A percentile compares a stretch with the other conserved stretches of the same genome.
These are phyloP conservation scores for Empis livida DNA, from an alignment of 2,888 invertebrate genomes.

Conservation along the genomic window DNA sequence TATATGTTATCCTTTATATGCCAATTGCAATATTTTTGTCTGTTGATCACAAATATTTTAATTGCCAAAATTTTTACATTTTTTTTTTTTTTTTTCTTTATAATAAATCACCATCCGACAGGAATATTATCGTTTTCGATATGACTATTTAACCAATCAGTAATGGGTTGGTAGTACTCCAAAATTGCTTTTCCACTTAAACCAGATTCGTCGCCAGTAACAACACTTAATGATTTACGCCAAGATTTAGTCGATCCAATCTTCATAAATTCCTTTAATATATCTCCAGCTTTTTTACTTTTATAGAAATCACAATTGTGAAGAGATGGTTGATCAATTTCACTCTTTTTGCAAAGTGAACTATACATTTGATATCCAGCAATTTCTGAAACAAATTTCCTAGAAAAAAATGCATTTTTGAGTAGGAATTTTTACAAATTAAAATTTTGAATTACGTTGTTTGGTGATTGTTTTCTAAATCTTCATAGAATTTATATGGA, in stretches of 20 bases:
- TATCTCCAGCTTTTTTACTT: conserved; percentile 61
- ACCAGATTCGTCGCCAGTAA: conserved; percentile 55
- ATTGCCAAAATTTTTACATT: no score
- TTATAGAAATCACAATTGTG: conserved; percentile 77
- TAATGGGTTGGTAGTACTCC: conserved; percentile 10
- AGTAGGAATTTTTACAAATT: background rate
- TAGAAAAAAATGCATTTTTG: conserved; percentile 24
- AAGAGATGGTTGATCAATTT: conserved; percentile 49
- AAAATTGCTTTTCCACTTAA: conserved; percentile 53
- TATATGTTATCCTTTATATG: no score
- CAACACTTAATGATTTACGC: conserved; percentile 64
- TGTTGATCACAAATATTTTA: no score
- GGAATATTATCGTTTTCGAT: background rate
- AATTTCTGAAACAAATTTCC: conserved; percentile 66
- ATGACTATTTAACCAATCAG: background rate
- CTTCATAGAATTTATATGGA: conserved; percentile 57
- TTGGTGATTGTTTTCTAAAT: conserved; percentile 29
- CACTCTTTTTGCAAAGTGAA: conserved; percentile 59
- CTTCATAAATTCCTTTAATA: conserved; percentile 47
- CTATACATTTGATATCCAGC: conserved; percentile 71
- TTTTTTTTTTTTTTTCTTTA: no score
- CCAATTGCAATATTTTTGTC: no score
- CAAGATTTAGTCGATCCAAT: conserved; percentile 61
- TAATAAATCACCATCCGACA: background rate
- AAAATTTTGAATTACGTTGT: conserved; percentile 19